Evolutionary conservation across 2,797 vertebrate genomes (phyloP), one percentile per base, ranked within the genome.

Genomic region (Smutsia temminckii): DNA sequence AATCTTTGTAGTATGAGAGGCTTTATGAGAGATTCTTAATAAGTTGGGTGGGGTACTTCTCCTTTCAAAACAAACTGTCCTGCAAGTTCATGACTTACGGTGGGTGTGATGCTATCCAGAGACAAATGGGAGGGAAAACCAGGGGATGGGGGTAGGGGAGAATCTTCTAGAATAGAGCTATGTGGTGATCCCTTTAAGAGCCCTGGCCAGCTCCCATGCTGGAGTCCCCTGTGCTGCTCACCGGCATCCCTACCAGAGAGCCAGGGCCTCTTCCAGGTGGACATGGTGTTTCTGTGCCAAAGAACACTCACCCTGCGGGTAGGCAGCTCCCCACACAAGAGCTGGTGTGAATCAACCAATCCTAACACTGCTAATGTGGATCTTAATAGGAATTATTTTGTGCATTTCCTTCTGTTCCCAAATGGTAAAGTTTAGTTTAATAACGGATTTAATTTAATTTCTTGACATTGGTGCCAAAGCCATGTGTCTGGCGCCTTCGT

Each of bases 11-110:
- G 85, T 23, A 78, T 34, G n/a, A n/a, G n/a, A 49, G 1, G 18
- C 85, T 93, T 97, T 83, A 74, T 17, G 94, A 96, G 96, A 78
- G 77, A 91, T 96, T 68, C 85, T 95, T 71, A 89, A 83, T 6
- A 79, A 95, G 94, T 85, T 6, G 23, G 89, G 74, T 5, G 23
- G 89, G 74, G 68, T 53, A 79, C 81, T 32, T 16, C 18, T 93
- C 86, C 94, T 75, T 95, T 89, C 68, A 37, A 85, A 94, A 57
- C 2, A 78, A 81, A 83, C 85, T 94, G 72, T 83, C 53, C 2
- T n/a, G 80, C 0, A 55, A 80, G 80, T 53, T 95, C 95, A 91
- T 20, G 40, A 96, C 94, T 84, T 34, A 63, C 20, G 71, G 5
- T 4, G 4, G 84, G 91, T 57, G 37, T 29, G 81, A 84, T 40